Percentiles rank a stretch among this genome's conserved stretches.
Conservation (phyloP, 2,113 vertebrate species). For the Corythornis cristatus region DNA sequence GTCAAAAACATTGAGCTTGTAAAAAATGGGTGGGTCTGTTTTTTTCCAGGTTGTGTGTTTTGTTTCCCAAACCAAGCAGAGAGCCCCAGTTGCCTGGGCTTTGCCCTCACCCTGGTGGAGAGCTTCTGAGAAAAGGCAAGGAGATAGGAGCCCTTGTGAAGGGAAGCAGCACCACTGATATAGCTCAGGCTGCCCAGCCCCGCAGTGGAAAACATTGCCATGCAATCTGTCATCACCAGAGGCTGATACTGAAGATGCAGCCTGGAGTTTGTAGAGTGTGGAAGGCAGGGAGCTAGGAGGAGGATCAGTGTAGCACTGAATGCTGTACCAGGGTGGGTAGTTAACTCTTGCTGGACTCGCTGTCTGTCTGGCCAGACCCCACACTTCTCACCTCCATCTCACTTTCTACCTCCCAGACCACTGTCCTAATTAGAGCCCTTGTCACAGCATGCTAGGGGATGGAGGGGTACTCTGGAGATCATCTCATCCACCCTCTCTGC, state of each 20-base stretch:
- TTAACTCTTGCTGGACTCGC: slow-evolving; percentile 10
- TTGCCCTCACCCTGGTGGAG: not conserved
- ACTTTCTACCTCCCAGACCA: fast-evolving
- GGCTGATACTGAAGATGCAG: slow-evolving; percentile 1
- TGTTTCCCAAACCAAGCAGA: not conserved
- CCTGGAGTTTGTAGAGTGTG: not conserved
- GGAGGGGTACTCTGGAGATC: not conserved
- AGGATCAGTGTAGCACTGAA: not conserved
- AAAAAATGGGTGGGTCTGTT: not conserved
- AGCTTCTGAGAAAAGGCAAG: not conserved
- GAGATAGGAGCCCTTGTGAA: slow-evolving; percentile 35
- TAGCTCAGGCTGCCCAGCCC: not conserved
- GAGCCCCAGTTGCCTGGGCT: not conserved
- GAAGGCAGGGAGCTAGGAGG: not conserved
- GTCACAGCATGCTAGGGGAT: not conserved
- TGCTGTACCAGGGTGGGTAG: too few species aligned
- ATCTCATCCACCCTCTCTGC: not conserved
- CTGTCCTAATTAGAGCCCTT: not conserved
- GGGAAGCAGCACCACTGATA: slow-evolving; percentile 10
- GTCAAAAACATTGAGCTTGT: not conserved
- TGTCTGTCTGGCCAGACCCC: not conserved
- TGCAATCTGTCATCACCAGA: slow-evolving; percentile 16
- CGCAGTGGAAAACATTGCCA: slow-evolving; percentile 36
- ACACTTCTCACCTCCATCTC: not conserved
- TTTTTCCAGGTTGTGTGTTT: not conserved